Base-by-base conservation (phyloP, 2,113 vertebrate species). In the Halcyon senegalensis region DNA sequence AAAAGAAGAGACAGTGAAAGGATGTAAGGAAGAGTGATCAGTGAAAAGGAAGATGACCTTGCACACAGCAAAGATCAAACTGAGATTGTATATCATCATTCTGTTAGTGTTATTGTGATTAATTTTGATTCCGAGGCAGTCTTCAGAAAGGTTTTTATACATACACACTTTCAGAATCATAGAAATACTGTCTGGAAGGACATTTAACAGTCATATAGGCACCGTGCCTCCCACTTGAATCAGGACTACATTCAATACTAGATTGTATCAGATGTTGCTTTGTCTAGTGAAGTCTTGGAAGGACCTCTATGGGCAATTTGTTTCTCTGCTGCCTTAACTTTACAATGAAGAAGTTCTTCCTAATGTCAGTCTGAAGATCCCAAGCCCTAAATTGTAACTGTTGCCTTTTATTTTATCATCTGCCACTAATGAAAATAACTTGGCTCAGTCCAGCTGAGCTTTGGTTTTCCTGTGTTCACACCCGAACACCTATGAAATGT, bases 21-120 rank as follows among this genome's bases (percentile, higher is more conserved):
- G 30, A 39, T 73, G 11, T 48, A 60, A 79, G 62, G 73, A 37
- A 66, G 12, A 72, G 13, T 25, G 56, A 87, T 81, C 39, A 68
- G 30, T n/a, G 20, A 53, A 87, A 82, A 91, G 30, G 27, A 78
- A 87, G 30, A 79, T 82, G 53, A 91, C 37, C 35, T 82, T 64
- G 37, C 44, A 66, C 16, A 33, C 19, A 82, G n/a, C 11, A 90
- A 94, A 85, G 33, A 69, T 35, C n/a, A 78, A 87, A 78, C 13
- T 82, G 17, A 51, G 28, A 37, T 39, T 67, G 41, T 63, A 46
- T 14, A 39, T 13, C 13, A 27, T n/a, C 0, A 0, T 53, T 90
- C 41, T 83, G 43, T 3, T 90, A 60, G 64, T 39, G 16, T 33
- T 85, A 23, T 2, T 35, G 63, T 48, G 72, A 31, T 44, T 60